Base-by-base conservation (phyloP, 2,888 invertebrate genomes). In the Hydrotaea cyrtoneurina region DNA sequence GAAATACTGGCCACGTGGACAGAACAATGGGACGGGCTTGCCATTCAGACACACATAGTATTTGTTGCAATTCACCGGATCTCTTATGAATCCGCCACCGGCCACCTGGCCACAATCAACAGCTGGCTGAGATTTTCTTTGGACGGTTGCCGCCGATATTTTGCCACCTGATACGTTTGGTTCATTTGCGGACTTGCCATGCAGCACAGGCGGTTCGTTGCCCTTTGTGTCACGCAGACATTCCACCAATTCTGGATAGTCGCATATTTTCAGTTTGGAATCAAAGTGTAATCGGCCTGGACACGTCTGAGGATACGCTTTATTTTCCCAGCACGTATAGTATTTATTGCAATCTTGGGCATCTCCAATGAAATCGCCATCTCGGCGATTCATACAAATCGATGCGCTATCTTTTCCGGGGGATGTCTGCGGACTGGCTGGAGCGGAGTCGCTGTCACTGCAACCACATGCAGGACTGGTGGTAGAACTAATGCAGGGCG, bases 11-110 rank as follows among this genome's bases (percentile, higher is more conserved):
- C 85, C 82, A 10, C 66, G 79, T n/a, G 79, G 79, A 75, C 85
- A 85, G 46, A 80, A 73, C 3, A 80, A 36, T 17, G 72, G 43
- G 31, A 85, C 64, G 7, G 85, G 69, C 11, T 46, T 36, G 17
- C 82, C 78, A 73, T 80, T 80, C 10, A 80, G 57, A 8, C 83
- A 80, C 19, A 86, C 80, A 21, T 86, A 86, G 43, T 86, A 86
- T 39, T 85, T 86, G 19, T 78, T 85, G 53, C 86, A 86, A 26
- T 72, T 57, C 0, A 17, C 26, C 0, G 62, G 13, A 59, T 86
- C 86, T 21, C 86, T 78, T 10, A 86, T 17, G 21, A 83, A 86
- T 5, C 83, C 64, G 0, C 86, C 86, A n/a, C 75, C 59, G n/a
- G 66, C 75, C 15, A 77, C 36, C 15, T 69, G 43, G 26, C 57